A percentile compares a stretch with the other conserved stretches of the same genome.
Evolutionary conservation across 2,797 vertebrate genomes (phyloP).

Genomic region (Carcharodon carcharias): DNA sequence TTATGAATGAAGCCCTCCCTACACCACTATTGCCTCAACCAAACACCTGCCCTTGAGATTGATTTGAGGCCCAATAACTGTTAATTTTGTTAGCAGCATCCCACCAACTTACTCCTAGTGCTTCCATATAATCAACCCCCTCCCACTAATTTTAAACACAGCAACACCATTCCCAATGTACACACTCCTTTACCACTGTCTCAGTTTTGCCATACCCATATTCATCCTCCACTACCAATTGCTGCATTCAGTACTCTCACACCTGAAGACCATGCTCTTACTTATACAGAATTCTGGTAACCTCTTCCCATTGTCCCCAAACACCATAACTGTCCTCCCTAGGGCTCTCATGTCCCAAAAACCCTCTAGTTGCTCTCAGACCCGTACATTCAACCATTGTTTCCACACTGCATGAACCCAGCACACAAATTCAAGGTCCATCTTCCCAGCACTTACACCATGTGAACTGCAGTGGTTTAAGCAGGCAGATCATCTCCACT

Average conservation of each 20-base stretch:
- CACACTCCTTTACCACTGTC: background rate
- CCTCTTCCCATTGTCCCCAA: background rate
- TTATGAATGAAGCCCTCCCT: background rate
- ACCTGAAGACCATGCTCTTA: background rate
- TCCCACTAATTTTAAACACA: background rate
- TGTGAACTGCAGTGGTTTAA: too few species aligned
- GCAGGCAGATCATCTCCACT: too few species aligned
- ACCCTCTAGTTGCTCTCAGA: background rate
- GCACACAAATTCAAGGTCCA: too few species aligned
- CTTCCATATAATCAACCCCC: background rate
- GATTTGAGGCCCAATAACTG: background rate
- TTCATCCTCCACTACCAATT: background rate
- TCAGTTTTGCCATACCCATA: background rate
- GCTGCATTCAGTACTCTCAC: background rate
- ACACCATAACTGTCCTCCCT: background rate
- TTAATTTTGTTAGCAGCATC: background rate
- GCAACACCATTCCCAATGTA: background rate
- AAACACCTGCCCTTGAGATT: background rate
- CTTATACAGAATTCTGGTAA: background rate
- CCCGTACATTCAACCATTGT: too few species aligned
- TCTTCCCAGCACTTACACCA: too few species aligned
- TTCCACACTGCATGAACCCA: too few species aligned
- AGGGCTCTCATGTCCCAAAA: background rate
- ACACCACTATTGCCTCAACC: background rate
- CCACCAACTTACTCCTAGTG: background rate